These are phyloP conservation scores for Bubo blakistoni DNA, from an alignment of 2,113 vertebrate species.

Conservation along the genomic window DNA sequence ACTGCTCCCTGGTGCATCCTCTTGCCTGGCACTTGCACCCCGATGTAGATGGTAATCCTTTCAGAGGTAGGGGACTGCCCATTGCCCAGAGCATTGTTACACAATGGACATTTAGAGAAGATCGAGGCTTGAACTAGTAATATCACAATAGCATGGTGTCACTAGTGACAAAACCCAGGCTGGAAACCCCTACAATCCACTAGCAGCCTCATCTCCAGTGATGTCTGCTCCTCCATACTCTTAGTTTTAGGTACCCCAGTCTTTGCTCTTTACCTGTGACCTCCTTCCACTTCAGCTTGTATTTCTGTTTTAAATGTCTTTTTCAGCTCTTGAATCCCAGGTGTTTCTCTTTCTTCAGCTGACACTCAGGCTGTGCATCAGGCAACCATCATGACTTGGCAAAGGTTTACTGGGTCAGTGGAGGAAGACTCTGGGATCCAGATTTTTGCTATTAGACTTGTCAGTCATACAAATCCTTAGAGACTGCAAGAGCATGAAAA, in stretches of 20 bases:
- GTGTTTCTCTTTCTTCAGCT: constrained; percentile 55
- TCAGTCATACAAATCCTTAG: constrained; percentile 14
- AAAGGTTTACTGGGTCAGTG: constrained; percentile 16
- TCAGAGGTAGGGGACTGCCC: not conserved
- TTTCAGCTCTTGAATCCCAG: constrained; percentile 32
- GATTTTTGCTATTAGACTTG: constrained; percentile 49
- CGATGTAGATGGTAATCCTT: not conserved
- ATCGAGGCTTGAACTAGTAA: not conserved
- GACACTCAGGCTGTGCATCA: constrained; percentile 21
- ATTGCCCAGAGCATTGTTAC: not conserved
- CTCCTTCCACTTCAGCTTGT: not conserved
- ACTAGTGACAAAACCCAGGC: not conserved
- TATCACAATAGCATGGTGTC: not conserved
- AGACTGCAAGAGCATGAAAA: constrained; percentile 8
- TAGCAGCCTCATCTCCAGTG: not conserved
- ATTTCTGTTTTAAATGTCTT: constrained; percentile 1
- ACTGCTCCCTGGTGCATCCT: not conserved
- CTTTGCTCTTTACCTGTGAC: not conserved
- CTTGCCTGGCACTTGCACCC: not conserved
- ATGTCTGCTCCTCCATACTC: not conserved
- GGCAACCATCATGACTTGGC: constrained; percentile 45
- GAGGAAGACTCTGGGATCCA: constrained; percentile 4
- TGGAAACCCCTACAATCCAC: not conserved
- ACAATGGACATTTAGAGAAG: not conserved
- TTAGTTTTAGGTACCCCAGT: not conserved